A percentile compares a stretch with the other conserved stretches of the same genome.
phyloP scores from a whole-genome alignment of 37 sponge, comb jelly and placozoan species.

The Aplysina aerophoba region DNA sequence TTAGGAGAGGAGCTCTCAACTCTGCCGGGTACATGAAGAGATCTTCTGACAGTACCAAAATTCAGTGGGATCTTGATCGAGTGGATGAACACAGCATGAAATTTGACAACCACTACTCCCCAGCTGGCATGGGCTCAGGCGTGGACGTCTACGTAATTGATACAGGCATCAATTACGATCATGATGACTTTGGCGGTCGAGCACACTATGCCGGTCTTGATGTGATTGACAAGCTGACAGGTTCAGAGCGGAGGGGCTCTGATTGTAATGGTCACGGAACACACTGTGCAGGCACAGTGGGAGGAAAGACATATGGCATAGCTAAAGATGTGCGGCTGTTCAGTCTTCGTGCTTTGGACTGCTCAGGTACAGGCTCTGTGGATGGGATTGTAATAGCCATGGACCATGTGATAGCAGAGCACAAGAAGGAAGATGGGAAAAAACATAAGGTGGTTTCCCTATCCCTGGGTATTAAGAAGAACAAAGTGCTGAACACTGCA shows the following conservation, averaged over 20 bases:
- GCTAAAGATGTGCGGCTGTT: slow-evolving; percentile 68
- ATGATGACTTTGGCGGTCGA: slow-evolving; percentile 68
- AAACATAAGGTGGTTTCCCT: slow-evolving; percentile 61
- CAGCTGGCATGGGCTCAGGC: slow-evolving; percentile 57
- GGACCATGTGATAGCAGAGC: slow-evolving; percentile 52
- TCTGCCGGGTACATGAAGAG: not conserved
- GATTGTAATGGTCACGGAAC: slow-evolving; percentile 88
- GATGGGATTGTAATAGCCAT: slow-evolving; percentile 70
- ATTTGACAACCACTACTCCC: slow-evolving; percentile 56
- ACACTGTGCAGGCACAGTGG: slow-evolving; percentile 76
- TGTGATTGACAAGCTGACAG: slow-evolving; percentile 65
- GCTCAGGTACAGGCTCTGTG: slow-evolving; percentile 70
- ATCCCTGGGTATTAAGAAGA: slow-evolving; percentile 66
- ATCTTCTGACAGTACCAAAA: not conserved
- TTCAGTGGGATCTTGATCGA: slow-evolving; percentile 81
- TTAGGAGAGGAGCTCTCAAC: slow-evolving; percentile 17
- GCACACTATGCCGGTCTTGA: slow-evolving; percentile 77
- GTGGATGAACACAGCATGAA: slow-evolving; percentile 57
- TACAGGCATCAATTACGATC: slow-evolving; percentile 68
- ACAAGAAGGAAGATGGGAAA: not conserved
- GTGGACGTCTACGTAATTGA: slow-evolving; percentile 75
- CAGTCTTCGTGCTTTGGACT: slow-evolving; percentile 64
- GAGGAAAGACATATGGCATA: slow-evolving; percentile 74
- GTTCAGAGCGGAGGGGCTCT: slow-evolving; percentile 41
- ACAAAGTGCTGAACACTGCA: slow-evolving; percentile 43